A percentile compares a stretch with the other conserved stretches of the same genome.
phyloP scores from a whole-genome alignment of 1,140 invertebrate species.

The Philopotamus ludificatus region DNA sequence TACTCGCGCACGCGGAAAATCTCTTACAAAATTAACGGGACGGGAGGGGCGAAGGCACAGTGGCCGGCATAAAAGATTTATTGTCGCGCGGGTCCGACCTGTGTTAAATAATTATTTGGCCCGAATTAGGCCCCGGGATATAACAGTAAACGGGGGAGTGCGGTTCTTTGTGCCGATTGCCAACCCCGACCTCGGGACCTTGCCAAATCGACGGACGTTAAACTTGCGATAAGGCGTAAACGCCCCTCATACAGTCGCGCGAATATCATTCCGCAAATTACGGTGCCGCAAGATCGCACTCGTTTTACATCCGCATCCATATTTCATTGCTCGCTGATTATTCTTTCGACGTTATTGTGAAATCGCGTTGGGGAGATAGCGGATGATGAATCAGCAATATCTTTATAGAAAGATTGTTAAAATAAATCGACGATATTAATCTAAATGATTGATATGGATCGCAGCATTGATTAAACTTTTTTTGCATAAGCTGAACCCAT shows the following conservation, averaged over 20 bases:
- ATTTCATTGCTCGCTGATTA: too few species aligned
- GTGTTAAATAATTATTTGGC: constrained; percentile 21
- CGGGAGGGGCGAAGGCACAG: background rate
- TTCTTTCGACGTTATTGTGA: too few species aligned
- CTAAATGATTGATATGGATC: too few species aligned
- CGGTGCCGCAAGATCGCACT: constrained; percentile 2
- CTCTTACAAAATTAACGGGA: background rate
- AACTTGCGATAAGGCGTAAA: constrained; percentile 19
- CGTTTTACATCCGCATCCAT: too few species aligned
- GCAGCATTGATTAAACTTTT: too few species aligned
- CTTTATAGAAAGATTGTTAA: too few species aligned
- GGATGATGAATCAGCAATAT: too few species aligned
- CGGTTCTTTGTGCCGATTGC: constrained; percentile 16
- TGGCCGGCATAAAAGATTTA: constrained; percentile 16
- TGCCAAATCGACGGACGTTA: constrained; percentile 22
- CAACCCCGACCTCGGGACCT: background rate
- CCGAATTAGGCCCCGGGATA: constrained; percentile 23
- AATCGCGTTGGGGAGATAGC: too few species aligned
- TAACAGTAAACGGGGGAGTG: constrained; percentile 22
- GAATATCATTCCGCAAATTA: constrained; percentile 19
- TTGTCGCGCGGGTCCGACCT: constrained; percentile 9
- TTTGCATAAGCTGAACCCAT: too few species aligned
- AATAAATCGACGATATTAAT: too few species aligned
- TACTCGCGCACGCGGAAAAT: background rate
- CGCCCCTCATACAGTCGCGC: background rate